Evolutionary conservation across 2,888 invertebrate species (phyloP).

Genomic region (Dolomedes plantarius): DNA sequence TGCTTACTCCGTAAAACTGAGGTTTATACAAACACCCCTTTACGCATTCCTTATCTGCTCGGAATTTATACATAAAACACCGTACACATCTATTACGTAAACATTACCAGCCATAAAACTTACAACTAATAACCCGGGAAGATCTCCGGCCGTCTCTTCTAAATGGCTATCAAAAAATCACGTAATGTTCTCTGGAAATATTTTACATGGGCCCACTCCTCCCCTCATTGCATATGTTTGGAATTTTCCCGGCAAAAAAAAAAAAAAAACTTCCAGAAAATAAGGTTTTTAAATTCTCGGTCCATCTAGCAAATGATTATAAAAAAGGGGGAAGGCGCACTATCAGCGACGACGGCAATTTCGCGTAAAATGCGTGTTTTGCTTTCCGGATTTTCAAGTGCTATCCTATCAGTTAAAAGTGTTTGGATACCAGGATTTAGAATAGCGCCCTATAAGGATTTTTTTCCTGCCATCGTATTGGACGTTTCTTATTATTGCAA

Average conservation of each 20-base stretch:
- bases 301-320: constrained; percentile 67
- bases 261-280: constrained; percentile 33
- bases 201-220: constrained; percentile 53
- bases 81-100: too few species aligned
- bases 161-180: not conserved
- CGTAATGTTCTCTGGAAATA: not conserved
- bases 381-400: constrained; percentile 54
- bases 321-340: constrained; percentile 30
- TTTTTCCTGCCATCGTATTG: constrained; percentile 51
- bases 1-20: too few species aligned
- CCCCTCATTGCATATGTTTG: constrained; percentile 36
- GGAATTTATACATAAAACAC: too few species aligned
- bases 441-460: constrained; percentile 49
- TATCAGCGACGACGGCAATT: constrained; percentile 61
- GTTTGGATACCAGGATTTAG: constrained; percentile 69
- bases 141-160: not conserved
- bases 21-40: too few species aligned
- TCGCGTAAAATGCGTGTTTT: constrained; percentile 68
- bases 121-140: constrained; percentile 4
- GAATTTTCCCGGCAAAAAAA: constrained; percentile 40
- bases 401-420: constrained; percentile 67
- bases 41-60: too few species aligned
- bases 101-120: not conserved
- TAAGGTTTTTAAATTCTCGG: constrained; percentile 68
- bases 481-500: constrained; percentile 67